Base-by-base conservation (phyloP, 2,888 invertebrate genomes). In the Phalera bucephala region DNA sequence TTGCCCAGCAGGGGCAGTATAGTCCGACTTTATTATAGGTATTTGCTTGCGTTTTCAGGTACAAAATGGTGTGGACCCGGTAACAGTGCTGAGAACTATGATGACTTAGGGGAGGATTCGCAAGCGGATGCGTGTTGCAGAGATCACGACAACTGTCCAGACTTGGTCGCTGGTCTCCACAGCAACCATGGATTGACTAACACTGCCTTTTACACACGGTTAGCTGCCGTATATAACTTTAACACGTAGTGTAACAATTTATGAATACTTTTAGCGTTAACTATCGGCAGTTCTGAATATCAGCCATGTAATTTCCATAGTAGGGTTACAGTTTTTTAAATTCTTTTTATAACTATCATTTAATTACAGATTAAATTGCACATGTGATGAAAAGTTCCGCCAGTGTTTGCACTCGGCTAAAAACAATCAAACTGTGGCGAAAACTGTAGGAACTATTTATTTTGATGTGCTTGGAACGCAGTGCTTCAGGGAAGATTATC, bases 21-120 rank as follows among this genome's bases (percentile, higher is more conserved):
- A n/a, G n/a, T n/a, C n/a, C n/a, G n/a, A n/a, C n/a, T n/a, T n/a
- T n/a, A n/a, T n/a, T n/a, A n/a, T n/a, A n/a, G n/a, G n/a, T n/a
- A n/a, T n/a, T n/a, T n/a, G n/a, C n/a, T n/a, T n/a, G n/a, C n/a
- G n/a, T 1, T 17, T 3, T 17, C 78, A 91, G 95, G 95, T 1
- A 95, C 95, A 0, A 95, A 95, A 79, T 96, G 95, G 95, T 95
- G 95, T 61, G 95, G 95, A 0, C 86, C 93, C 0, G 95, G 95
- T 2, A 92, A 92, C 59, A 69, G 91, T 7, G 94, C 95, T 0
- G 75, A 79, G 0, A 80, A 87, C 52, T 91, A 91, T 58, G 85
- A 93, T 19, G 95, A 95, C 64, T 80, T 95, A 13, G 95, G 96
- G 0, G 50, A 71, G 0, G 90, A 92, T 23, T 62, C 65, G 5